Evolutionary conservation across 2,888 invertebrate species (phyloP).

Genomic region (Vanessa cardui): DNA sequence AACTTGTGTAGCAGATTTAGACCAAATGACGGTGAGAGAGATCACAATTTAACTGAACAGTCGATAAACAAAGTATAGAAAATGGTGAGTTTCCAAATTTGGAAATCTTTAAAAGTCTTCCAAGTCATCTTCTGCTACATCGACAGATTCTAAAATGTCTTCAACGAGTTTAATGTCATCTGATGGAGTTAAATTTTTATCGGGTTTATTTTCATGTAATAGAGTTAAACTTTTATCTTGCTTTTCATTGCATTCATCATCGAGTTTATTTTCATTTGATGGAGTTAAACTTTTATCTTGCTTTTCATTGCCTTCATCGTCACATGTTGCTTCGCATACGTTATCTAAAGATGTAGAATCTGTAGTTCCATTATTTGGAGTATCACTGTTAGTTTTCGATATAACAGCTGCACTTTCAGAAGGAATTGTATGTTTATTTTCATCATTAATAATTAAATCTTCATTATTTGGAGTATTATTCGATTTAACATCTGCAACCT

Average conservation of each 20-base stretch:
- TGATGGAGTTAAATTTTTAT: background rate
- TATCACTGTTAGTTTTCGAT: too few species aligned
- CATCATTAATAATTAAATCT: too few species aligned
- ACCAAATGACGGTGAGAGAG: too few species aligned
- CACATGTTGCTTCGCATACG: constrained; percentile 18
- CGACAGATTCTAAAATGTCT: constrained; percentile 27
- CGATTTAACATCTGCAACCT: constrained; percentile 3
- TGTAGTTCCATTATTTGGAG: too few species aligned
- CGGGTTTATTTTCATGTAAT: too few species aligned
- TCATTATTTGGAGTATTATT: background rate
- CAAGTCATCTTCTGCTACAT: constrained; percentile 56
- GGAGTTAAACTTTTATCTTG: background rate
- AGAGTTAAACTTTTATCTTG: too few species aligned
- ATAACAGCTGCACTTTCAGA: too few species aligned
- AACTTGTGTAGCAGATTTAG: too few species aligned
- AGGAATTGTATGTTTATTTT: too few species aligned
- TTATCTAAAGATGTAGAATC: background rate
- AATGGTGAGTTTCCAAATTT: background rate
- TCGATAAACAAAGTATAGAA: too few species aligned
- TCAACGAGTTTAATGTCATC: background rate
- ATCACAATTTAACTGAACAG: too few species aligned
- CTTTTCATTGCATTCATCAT: constrained; percentile 4
- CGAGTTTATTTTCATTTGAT: background rate
- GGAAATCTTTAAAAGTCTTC: constrained; percentile 55
- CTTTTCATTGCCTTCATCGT: constrained; percentile 25